phyloP scores from a whole-genome alignment of 2,113 vertebrate genomes.

The Burhinus oedicnemus region DNA sequence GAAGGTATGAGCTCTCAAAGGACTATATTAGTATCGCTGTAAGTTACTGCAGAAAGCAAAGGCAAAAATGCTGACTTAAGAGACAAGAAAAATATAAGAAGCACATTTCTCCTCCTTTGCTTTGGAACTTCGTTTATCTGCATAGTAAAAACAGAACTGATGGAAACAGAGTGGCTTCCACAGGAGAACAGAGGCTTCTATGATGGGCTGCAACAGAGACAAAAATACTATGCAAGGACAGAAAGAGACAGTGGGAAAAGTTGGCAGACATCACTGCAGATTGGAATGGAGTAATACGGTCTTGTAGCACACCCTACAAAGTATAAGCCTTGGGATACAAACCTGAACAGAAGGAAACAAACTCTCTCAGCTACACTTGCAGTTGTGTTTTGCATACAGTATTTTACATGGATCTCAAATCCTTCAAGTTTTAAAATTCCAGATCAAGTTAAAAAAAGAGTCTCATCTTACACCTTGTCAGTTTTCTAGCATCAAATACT shows the following conservation, averaged over 20 bases:
- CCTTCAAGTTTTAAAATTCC: not conserved
- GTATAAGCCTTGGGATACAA: not conserved
- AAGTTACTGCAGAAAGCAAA: not conserved
- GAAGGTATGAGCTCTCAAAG: not conserved
- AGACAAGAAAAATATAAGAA: not conserved
- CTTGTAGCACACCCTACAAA: not conserved
- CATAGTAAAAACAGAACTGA: not conserved
- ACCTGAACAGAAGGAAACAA: not conserved
- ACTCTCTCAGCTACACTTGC: not conserved
- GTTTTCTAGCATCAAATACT: not conserved
- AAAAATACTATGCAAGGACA: not conserved
- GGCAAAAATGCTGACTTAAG: not conserved
- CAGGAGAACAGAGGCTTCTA: not conserved
- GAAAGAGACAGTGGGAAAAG: not conserved
- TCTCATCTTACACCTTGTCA: not conserved
- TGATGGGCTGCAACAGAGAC: not conserved
- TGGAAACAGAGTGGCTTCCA: not conserved
- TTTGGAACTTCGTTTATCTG: not conserved
- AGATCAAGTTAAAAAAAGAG: not conserved
- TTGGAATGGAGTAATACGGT: not conserved
- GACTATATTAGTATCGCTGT: not conserved
- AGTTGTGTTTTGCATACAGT: not conserved
- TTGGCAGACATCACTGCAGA: not conserved
- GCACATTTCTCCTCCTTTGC: not conserved
- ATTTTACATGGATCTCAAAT: not conserved